Base-by-base conservation (phyloP, 2,888 invertebrate species). In the Venustoraphidia nigricollis region DNA sequence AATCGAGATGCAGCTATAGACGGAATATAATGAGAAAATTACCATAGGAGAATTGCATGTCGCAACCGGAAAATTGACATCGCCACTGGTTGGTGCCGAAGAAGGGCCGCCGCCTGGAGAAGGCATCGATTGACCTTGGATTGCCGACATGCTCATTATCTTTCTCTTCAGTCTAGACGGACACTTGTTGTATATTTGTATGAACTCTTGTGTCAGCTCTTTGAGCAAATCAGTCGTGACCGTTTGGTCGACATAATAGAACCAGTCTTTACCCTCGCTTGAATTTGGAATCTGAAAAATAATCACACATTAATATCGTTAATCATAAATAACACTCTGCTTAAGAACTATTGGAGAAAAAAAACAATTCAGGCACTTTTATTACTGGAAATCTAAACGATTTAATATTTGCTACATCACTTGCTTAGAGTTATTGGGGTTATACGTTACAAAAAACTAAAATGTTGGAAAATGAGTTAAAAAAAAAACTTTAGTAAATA, bases 241-340 rank as follows among this genome's bases (percentile, higher is more conserved):
- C n/a, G 77, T 77, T 50, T 82, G 78, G 68, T 96, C 95, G 46
- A 95, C 91, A 66, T 96, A 96, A 62, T 83, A 86, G 66, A 86
- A 95, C 95, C 95, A 96, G 57, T 90, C 86, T 57, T 86, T 86
- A 42, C 92, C 92, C 67, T 96, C 94, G 58, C 82, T 89, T 44
- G 93, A 93, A 55, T 85, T 80, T n/a, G 93, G 93, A 60, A 96
- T 93, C 85, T 93, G 57, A 63, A 51, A 56, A 55, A 51, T 36
- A 36, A 48, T 27, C 6, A 27, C 27, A 3, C 6, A 27, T 27
- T 27, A 27, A 3, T 17, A 17, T 17, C 17, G 2, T 17, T 4
- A 4, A 17, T 17, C 17, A 17, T 17, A 17, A 17, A 17, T 2
- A 17, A 17, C 4, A 4, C 17, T 17, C n/a, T n/a, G n/a, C n/a